Percentiles rank a stretch among this genome's conserved stretches.
These are phyloP conservation scores for Molothrus aeneus DNA, from an alignment of 2,797 vertebrate genomes.

Conservation along the genomic window DNA sequence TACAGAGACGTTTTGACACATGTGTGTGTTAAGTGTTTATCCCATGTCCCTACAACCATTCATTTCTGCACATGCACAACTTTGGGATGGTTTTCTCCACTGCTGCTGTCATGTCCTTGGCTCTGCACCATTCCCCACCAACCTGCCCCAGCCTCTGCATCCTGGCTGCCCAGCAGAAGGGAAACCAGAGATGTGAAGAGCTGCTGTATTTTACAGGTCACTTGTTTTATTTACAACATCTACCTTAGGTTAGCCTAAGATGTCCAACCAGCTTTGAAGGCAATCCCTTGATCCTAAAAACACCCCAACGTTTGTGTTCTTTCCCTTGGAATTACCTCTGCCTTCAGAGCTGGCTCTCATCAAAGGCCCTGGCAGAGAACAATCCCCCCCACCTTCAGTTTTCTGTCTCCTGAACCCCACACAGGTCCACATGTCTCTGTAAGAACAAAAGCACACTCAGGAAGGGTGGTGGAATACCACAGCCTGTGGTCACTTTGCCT, in stretches of 20 bases:
- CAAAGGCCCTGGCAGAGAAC: background rate
- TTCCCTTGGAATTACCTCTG: background rate
- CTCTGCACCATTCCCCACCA: background rate
- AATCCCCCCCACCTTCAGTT: background rate
- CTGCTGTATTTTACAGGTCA: conserved; percentile 7
- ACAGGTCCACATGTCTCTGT: background rate
- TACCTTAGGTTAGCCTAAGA: background rate
- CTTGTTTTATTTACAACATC: background rate
- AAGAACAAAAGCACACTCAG: background rate
- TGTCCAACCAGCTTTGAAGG: conserved; percentile 32
- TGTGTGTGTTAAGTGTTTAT: background rate
- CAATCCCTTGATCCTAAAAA: conserved; percentile 32
- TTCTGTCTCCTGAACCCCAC: background rate
- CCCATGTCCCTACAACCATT: background rate
- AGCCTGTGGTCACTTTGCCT: background rate
- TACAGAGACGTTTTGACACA: background rate
- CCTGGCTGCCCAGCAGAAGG: background rate
- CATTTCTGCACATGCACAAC: background rate
- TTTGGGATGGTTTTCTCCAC: background rate
- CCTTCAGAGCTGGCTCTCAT: background rate
- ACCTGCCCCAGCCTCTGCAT: background rate
- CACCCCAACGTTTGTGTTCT: background rate
- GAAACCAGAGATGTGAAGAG: background rate
- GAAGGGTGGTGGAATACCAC: background rate
- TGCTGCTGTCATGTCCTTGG: background rate